Evolutionary conservation across 2,797 vertebrate genomes (phyloP).

Genomic region (Clarias pachynema): DNA sequence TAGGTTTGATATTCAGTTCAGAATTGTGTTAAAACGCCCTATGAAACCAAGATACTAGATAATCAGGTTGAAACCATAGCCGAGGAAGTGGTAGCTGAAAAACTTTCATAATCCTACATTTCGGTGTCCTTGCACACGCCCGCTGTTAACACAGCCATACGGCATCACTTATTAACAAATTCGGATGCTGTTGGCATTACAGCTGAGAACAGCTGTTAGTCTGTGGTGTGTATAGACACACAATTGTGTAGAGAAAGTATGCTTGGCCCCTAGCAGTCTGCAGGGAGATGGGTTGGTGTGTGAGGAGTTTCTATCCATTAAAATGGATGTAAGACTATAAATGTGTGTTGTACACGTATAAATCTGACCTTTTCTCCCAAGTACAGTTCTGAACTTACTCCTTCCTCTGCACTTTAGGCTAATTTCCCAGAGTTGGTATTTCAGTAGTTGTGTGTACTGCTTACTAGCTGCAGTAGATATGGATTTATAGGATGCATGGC

Average conservation of each 20-base stretch:
- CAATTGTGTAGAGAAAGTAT: neutral
- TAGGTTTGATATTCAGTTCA: neutral
- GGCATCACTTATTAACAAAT: slow-evolving; percentile 63
- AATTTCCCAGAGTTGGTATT: neutral
- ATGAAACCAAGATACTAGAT: neutral
- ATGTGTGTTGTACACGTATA: slow-evolving; percentile 27
- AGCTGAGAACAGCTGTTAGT: slow-evolving; percentile 41
- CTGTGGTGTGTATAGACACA: neutral
- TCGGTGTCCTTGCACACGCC: slow-evolving; percentile 65
- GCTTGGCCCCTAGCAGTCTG: slow-evolving; percentile 2
- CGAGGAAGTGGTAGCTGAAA: neutral
- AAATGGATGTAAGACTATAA: slow-evolving; percentile 27
- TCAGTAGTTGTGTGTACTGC: neutral
- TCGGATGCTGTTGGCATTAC: slow-evolving; percentile 45
- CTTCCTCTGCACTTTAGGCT: neutral
- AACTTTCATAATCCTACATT: slow-evolving; percentile 4
- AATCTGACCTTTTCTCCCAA: slow-evolving; percentile 11
- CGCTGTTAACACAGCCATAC: slow-evolving; percentile 75
- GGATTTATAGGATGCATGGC: neutral
- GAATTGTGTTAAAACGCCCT: neutral
- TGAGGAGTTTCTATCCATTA: slow-evolving; percentile 23
- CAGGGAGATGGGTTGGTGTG: slow-evolving; percentile 20
- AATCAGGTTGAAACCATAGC: neutral
- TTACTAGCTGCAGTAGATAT: neutral
- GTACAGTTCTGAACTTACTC: neutral